A percentile compares a stretch with the other conserved stretches of the same genome.
Evolutionary conservation across 2,113 vertebrate genomes (phyloP).

Genomic region (Pterocles orientalis): DNA sequence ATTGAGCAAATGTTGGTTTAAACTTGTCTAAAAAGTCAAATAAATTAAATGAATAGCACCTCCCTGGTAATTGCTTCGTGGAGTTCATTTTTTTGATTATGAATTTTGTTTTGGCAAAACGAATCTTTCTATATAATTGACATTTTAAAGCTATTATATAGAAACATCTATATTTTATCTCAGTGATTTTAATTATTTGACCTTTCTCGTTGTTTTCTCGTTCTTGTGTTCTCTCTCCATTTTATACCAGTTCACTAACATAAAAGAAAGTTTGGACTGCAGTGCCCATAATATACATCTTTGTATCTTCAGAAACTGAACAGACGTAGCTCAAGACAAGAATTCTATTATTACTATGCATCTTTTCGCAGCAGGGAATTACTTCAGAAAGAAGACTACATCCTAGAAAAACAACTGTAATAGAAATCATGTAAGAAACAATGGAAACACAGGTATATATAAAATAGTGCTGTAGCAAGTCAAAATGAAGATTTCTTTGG

Average conservation of each 20-base stretch:
- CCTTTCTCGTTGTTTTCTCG: background rate
- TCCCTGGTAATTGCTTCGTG: background rate
- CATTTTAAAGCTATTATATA: background rate
- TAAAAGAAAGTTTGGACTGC: background rate
- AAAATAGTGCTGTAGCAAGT: background rate
- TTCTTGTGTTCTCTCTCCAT: background rate
- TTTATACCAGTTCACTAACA: background rate
- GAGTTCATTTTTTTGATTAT: background rate
- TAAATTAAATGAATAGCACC: background rate
- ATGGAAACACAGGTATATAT: background rate
- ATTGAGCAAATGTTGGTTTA: background rate
- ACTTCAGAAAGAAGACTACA: background rate
- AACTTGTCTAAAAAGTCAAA: background rate
- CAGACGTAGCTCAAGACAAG: background rate
- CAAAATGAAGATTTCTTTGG: background rate
- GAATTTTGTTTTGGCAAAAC: background rate
- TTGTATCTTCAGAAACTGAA: background rate
- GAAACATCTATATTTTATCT: background rate
- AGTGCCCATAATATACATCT: background rate
- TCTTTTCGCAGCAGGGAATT: background rate
- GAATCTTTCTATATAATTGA: background rate
- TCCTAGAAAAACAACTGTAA: background rate
- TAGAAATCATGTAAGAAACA: accelerated
- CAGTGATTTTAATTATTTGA: background rate
- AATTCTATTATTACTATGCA: background rate